Base-by-base conservation (phyloP, 1,140 invertebrate species). In the Drosophila grimshawi region DNA sequence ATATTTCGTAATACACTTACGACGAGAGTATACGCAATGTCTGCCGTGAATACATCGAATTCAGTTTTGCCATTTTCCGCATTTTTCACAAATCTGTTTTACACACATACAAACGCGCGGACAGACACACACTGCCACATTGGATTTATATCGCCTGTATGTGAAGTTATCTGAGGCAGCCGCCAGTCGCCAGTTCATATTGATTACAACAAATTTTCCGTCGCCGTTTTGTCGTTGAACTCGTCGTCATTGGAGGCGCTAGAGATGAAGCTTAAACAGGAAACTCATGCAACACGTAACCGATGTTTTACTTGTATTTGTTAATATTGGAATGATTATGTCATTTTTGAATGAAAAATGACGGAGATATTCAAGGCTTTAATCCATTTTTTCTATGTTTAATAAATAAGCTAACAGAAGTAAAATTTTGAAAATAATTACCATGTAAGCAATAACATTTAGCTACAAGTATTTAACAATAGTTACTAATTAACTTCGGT, bases 31-130 rank as follows among this genome's bases (percentile, higher is more conserved):
- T 81, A 81, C 81, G 81, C 81, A 86, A 81, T 86, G 78, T 65
- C 76, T 82, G 66, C 64, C 69, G 72, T 80, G 77, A 82, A 88
- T 75, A 77, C 77, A 88, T 89, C 83, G 83, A 88, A 89, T 88
- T 89, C 80, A 83, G 80, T 88, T 89, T 83, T 88, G 83, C 83
- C 83, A 88, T 88, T 88, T 88, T 88, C 83, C 83, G 85, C 85
- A 88, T 88, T 88, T 88, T 88, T 88, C 83, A 89, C 85, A 88
- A 88, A 88, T 89, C 85, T 86, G 76, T 82, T 86, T 85, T 82
- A 60, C 67, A 48, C 69, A 78, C 69, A 62, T 74, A 51, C 56
- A 69, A 61, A 51, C 59, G 56, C 10, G 51, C 35, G 56, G 35
- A 57, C 68, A 59, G 49, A 56, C 10, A 55, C 35, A 60, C 41